Evolutionary conservation across 2,888 invertebrate genomes (phyloP).

Genomic region (Lordiphosa andalusiaca): DNA sequence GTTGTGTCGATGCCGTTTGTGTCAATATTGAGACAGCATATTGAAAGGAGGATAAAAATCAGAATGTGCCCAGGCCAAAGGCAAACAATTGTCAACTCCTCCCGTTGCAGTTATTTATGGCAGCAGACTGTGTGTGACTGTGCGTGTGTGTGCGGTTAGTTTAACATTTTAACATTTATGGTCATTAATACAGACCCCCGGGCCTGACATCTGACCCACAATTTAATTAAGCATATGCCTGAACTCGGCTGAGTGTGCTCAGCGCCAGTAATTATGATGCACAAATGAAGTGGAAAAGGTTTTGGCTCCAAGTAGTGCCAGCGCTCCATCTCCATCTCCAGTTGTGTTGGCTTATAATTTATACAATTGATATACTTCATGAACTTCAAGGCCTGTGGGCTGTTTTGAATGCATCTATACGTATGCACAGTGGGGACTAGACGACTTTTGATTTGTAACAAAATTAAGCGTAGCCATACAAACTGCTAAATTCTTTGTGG

Average conservation of each 20-base stretch:
- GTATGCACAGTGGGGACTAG: background rate
- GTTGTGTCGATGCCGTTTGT: conserved; percentile 38
- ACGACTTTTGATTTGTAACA: too few species aligned
- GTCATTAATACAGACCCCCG: conserved; percentile 23
- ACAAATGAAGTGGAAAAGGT: conserved; percentile 74
- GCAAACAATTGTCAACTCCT: conserved; percentile 39
- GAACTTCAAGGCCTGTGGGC: conserved; percentile 7
- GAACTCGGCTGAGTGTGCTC: conserved; percentile 10
- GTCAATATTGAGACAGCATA: conserved; percentile 64
- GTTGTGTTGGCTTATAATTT: conserved; percentile 41
- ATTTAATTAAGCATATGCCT: conserved; percentile 53
- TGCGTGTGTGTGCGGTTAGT: conserved; percentile 54
- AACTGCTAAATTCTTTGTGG: too few species aligned
- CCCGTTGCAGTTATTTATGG: conserved; percentile 16
- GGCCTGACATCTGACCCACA: conserved; percentile 26
- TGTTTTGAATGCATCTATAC: too few species aligned
- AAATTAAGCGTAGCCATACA: too few species aligned
- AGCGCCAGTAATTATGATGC: conserved; percentile 54
- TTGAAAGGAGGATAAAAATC: conserved; percentile 70
- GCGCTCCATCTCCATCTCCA: conserved; percentile 1
- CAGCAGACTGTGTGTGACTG: conserved; percentile 4
- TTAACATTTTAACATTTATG: conserved; percentile 40
- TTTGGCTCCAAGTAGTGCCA: conserved; percentile 18
- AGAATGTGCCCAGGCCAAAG: conserved; percentile 48
- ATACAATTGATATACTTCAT: conserved; percentile 61